These are phyloP conservation scores for Drosophila equinoxialis DNA, from an alignment of 1,140 invertebrate genomes.

Conservation along the genomic window DNA sequence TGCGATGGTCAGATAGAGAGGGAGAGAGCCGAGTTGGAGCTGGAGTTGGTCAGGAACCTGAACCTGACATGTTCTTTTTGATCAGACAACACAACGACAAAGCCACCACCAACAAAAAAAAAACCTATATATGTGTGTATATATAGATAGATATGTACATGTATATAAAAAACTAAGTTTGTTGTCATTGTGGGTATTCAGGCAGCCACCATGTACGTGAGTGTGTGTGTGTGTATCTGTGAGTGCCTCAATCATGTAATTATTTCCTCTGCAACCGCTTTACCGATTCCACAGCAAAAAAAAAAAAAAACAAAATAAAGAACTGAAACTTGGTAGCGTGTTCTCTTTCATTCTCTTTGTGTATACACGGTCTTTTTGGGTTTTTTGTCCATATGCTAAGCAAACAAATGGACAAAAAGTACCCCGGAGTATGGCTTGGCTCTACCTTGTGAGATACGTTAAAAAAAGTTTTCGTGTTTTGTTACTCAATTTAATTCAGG, in stretches of 20 bases:
- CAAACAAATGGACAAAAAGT: slow-evolving; percentile 43
- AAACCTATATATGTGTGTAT: background rate
- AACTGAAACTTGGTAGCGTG: slow-evolving; percentile 53
- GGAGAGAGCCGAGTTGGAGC: slow-evolving; percentile 21
- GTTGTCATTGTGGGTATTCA: slow-evolving; percentile 56
- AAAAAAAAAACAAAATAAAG: slow-evolving; percentile 16
- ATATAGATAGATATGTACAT: background rate
- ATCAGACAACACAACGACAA: slow-evolving; percentile 61
- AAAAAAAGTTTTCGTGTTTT: slow-evolving; percentile 75
- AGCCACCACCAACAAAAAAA: slow-evolving; percentile 37
- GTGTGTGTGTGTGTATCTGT: slow-evolving; percentile 43
- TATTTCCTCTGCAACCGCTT: slow-evolving; percentile 77
- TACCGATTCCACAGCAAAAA: slow-evolving; percentile 50
- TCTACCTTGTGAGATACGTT: slow-evolving; percentile 15
- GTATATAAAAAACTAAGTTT: slow-evolving; percentile 10
- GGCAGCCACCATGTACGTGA: slow-evolving; percentile 26
- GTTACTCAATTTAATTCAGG: slow-evolving; percentile 82
- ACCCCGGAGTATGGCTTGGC: slow-evolving; percentile 34
- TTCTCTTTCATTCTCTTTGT: slow-evolving; percentile 36
- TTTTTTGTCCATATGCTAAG: slow-evolving; percentile 21
- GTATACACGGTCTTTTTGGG: slow-evolving; percentile 20
- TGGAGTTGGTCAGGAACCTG: slow-evolving; percentile 40
- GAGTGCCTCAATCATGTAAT: slow-evolving; percentile 82
- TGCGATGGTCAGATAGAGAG: slow-evolving; percentile 60
- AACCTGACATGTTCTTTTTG: slow-evolving; percentile 76